Base-by-base conservation (phyloP, 2,113 vertebrate genomes). In the Thryonomys swinderianus region DNA sequence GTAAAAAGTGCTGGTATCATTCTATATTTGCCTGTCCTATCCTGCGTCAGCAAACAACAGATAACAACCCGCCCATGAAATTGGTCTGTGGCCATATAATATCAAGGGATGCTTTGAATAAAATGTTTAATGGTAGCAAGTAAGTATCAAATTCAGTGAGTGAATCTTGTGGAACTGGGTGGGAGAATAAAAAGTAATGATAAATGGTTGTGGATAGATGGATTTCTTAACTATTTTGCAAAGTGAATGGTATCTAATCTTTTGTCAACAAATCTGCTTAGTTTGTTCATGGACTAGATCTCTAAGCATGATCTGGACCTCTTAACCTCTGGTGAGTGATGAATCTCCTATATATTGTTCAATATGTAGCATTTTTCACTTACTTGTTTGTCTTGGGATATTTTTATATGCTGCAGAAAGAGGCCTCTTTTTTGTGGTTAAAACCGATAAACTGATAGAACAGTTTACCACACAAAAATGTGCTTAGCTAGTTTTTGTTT, bases 71-170 rank as follows among this genome's bases (percentile, higher is more conserved):
- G 76, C 99, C 99, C 92, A 99, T 99, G 99, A 99, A 99, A 92
- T 94, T 99, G 97, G 99, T 99, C 86, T 99, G 99, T 97, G 99
- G 99, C 90, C 99, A 99, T 92, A 99, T 99, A 97, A 99, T 99
- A 98, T 99, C 99, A 92, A 98, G 99, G 98, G 99, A 99, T 94
- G 99, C 99, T 97, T 98, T 99, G 97, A 99, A 99, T 98, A 99
- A 99, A 98, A 99, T 99, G 99, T 99, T 99, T 97, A 99, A 99
- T 96, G 99, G 99, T 97, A 99, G 99, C 99, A 99, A 99, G 99
- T 99, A 98, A 99, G 99, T 99, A 66, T 66, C 57, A 30, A 34
- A 11, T 94, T 91, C 53, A 61, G 32, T 57, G 71, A 67, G 69
- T 84, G 9, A 25, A 18, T 32, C 16, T 76, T 88, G 80, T 64